These are phyloP conservation scores for Myripristis jacobus DNA, from an alignment of 2,797 vertebrate genomes.

Conservation along the genomic window DNA sequence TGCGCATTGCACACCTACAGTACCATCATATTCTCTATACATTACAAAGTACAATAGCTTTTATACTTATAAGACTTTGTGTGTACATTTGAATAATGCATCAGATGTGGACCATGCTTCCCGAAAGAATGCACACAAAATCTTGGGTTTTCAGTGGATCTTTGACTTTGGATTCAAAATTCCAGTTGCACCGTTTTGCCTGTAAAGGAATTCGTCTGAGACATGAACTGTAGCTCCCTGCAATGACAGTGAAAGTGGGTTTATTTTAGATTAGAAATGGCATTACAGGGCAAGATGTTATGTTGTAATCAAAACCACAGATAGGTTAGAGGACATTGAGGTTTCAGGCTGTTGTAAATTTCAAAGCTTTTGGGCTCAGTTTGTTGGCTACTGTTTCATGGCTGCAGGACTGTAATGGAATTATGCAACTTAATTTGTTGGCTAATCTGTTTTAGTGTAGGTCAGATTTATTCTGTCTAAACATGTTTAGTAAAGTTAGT, in stretches of 20 bases:
- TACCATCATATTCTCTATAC: slow-evolving; percentile 1
- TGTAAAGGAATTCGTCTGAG: slow-evolving; percentile 41
- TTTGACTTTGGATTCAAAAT: slow-evolving; percentile 22
- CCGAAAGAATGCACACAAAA: slow-evolving; percentile 18
- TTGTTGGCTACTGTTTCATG: slow-evolving; percentile 25
- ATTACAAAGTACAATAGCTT: neutral
- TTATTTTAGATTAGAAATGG: slow-evolving; percentile 60
- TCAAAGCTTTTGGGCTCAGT: slow-evolving; percentile 49
- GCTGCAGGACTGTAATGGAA: slow-evolving; percentile 12
- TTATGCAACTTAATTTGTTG: slow-evolving; percentile 53
- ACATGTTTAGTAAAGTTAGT: slow-evolving; percentile 39
- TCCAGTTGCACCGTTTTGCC: slow-evolving; percentile 55
- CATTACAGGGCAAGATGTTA: slow-evolving; percentile 55
- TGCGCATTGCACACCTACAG: neutral
- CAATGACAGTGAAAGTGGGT: slow-evolving; percentile 62
- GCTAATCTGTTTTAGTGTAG: slow-evolving; percentile 53
- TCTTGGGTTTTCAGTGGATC: neutral
- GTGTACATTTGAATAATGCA: neutral
- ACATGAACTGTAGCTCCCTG: slow-evolving; percentile 47
- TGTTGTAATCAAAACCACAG: slow-evolving; percentile 70
- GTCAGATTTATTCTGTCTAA: slow-evolving; percentile 38
- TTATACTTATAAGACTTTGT: neutral
- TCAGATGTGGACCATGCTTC: neutral
- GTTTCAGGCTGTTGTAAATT: slow-evolving; percentile 60
- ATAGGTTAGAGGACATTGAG: slow-evolving; percentile 29